These are phyloP conservation scores for Aix galericulata DNA, from an alignment of 2,113 vertebrate species.

Conservation along the genomic window DNA sequence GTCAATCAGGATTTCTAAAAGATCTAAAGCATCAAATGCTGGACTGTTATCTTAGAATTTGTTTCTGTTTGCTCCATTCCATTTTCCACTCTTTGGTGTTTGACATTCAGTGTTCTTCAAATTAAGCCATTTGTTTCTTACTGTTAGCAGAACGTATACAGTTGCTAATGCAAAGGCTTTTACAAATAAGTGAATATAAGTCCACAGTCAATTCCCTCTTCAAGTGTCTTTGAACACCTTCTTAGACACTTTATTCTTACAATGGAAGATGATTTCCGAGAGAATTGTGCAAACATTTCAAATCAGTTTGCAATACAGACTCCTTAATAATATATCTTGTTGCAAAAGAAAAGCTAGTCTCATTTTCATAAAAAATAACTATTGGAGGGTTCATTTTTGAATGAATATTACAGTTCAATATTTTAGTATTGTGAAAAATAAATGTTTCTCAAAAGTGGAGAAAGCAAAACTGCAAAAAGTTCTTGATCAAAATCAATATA, in stretches of 20 bases:
- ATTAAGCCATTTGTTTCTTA: not conserved
- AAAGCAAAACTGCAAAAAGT: not conserved
- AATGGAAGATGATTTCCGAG: not conserved
- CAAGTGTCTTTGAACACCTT: not conserved
- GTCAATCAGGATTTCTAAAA: not conserved
- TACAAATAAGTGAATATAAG: not conserved
- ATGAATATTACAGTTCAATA: not conserved
- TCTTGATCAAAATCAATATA: not conserved
- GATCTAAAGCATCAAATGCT: not conserved
- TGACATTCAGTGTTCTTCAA: not conserved
- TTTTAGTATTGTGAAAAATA: not conserved
- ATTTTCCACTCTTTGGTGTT: not conserved
- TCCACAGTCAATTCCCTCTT: not conserved
- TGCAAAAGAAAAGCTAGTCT: not conserved
- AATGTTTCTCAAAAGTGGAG: not conserved
- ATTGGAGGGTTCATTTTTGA: not conserved
- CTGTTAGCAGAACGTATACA: not conserved
- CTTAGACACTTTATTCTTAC: not conserved
- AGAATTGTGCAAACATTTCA: not conserved
- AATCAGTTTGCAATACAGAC: not conserved
- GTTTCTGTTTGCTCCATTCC: not conserved
- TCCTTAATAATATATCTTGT: not conserved
- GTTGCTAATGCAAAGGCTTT: not conserved
- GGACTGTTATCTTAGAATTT: not conserved
- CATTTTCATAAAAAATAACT: not conserved